Percentiles rank a stretch among this genome's conserved stretches.
Evolutionary conservation across 2,888 invertebrate species (phyloP).

Genomic region (Litoditis marina): DNA sequence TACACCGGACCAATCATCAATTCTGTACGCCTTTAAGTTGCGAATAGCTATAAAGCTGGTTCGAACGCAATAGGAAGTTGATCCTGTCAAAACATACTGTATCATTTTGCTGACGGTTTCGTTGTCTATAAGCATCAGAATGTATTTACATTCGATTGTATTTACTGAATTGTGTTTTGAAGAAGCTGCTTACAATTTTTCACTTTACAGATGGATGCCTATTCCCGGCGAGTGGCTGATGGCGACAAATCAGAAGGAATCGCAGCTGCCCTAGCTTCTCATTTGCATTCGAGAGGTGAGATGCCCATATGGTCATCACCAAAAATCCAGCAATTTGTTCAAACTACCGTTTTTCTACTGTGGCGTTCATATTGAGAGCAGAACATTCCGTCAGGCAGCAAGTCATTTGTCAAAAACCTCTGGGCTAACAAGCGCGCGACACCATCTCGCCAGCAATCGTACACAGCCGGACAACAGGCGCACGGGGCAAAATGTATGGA

Average conservation of each 20-base stretch:
- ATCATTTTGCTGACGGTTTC: too few species aligned
- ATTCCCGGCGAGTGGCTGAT: constrained; percentile 43
- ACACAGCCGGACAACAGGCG: constrained; percentile 14
- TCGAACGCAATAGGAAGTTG: too few species aligned
- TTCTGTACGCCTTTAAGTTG: too few species aligned
- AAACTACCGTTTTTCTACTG: not conserved
- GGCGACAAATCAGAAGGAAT: constrained; percentile 53
- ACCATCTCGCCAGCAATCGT: constrained; percentile 13
- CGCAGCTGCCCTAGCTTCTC: constrained; percentile 32
- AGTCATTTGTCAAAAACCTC: constrained; percentile 15
- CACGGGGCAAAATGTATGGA: constrained; percentile 7
- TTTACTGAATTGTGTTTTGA: too few species aligned
- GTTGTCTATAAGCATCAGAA: too few species aligned
- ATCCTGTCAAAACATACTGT: too few species aligned
- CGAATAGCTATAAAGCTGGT: too few species aligned
- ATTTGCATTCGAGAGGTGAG: constrained; percentile 23
- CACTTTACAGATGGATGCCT: constrained; percentile 51
- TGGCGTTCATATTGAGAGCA: not conserved
- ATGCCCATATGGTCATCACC: too few species aligned
- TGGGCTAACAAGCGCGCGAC: constrained; percentile 19
- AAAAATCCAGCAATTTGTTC: too few species aligned
- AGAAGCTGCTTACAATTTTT: too few species aligned
- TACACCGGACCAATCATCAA: too few species aligned
- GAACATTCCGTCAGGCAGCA: constrained; percentile 1
- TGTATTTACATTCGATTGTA: too few species aligned